These are phyloP conservation scores for Corythucha ciliata DNA, from an alignment of 2,888 invertebrate genomes.

Conservation along the genomic window DNA sequence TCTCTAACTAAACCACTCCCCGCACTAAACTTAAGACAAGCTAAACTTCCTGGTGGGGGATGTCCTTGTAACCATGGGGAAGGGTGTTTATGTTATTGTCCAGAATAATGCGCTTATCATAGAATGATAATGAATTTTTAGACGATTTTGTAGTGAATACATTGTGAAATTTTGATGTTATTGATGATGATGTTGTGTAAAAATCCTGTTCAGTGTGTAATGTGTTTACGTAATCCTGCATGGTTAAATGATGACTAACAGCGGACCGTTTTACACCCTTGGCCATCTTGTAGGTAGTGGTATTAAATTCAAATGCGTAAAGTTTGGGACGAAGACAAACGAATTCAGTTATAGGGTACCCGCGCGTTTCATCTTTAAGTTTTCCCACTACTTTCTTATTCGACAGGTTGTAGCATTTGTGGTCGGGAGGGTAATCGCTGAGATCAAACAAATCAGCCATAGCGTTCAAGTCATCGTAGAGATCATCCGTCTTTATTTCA, in stretches of 20 bases:
- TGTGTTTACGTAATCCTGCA: constrained; percentile 9
- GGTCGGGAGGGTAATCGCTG: constrained; percentile 33
- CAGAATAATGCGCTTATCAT: too few relatives aligned
- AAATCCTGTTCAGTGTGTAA: neutral
- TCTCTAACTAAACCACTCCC: too few relatives aligned
- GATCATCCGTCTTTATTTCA: constrained; percentile 11
- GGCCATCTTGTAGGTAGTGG: constrained; percentile 30
- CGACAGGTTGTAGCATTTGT: constrained; percentile 6
- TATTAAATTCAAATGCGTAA: constrained; percentile 29
- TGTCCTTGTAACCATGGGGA: too few relatives aligned
- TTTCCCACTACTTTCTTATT: constrained; percentile 37
- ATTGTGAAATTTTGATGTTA: too few relatives aligned
- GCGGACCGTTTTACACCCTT: constrained; percentile 15
- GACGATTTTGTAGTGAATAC: too few relatives aligned
- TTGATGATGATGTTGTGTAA: too few relatives aligned
- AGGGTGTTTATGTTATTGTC: too few relatives aligned
- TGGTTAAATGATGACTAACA: too few relatives aligned
- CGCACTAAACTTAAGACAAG: too few relatives aligned
- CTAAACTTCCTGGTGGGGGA: too few relatives aligned
- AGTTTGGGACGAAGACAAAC: constrained; percentile 37
- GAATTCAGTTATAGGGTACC: constrained; percentile 38
- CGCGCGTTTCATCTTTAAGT: constrained; percentile 39
- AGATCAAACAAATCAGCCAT: constrained; percentile 36
- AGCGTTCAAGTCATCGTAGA: constrained; percentile 7
- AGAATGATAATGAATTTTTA: too few relatives aligned